Conservation (phyloP, 2,888 invertebrate species). For the Gandaritis pyraliata region DNA sequence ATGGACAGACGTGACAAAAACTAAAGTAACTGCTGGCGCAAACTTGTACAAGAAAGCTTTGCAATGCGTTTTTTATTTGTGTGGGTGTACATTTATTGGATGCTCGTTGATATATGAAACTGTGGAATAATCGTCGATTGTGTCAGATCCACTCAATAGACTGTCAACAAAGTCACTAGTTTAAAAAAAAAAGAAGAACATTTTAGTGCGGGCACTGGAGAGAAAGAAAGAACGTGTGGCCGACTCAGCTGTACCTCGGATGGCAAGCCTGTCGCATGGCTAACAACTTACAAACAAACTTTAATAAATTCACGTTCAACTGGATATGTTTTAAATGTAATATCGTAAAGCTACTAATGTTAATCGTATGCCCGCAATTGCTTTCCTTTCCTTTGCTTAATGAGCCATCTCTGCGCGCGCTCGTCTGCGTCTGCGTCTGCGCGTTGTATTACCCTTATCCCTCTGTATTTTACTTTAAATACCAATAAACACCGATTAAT, state of each 20-base stretch:
- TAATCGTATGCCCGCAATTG: conserved; percentile 44
- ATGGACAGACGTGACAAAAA: conserved; percentile 46
- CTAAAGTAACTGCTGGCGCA: conserved; percentile 1
- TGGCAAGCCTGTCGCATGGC: conserved; percentile 51
- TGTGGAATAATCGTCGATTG: conserved; percentile 3
- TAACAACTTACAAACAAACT: conserved; percentile 55
- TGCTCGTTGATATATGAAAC: conserved; percentile 10
- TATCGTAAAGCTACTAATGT: conserved; percentile 62
- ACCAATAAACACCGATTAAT: conserved; percentile 43
- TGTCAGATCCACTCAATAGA: conserved; percentile 16
- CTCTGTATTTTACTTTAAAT: conserved; percentile 44
- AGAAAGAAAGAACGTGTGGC: conserved; percentile 4
- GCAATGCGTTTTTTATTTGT: not conserved
- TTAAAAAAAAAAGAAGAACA: not conserved
- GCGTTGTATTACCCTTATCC: conserved; percentile 1
- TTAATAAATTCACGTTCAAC: conserved; percentile 67
- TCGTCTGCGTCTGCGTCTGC: not conserved
- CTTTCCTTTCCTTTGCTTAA: conserved; percentile 28
- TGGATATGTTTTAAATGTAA: conserved; percentile 71
- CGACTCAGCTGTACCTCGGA: not conserved
- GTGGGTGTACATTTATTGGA: not conserved
- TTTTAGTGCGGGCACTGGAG: conserved; percentile 11
- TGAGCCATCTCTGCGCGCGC: not conserved
- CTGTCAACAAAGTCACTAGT: conserved; percentile 19
- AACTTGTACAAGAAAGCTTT: conserved; percentile 9